Conservation (phyloP, 1,140 invertebrate genomes). For the Heliconius congener region DNA sequence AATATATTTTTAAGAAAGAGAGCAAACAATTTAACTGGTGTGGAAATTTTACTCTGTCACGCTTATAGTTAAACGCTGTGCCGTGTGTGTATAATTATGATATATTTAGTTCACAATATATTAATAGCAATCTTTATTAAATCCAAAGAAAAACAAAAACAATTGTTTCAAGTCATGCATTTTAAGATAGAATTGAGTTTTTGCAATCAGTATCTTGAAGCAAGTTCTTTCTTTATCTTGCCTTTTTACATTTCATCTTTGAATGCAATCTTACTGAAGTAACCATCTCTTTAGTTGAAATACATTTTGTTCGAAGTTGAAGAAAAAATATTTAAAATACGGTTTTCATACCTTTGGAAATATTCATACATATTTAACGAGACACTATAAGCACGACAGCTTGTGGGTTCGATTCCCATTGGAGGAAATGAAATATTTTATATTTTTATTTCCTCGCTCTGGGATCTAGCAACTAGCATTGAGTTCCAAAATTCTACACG, state of each 20-base stretch:
- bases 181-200: slow-evolving; percentile 5
- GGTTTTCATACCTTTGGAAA: background rate
- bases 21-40: too few species aligned
- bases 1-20: too few species aligned
- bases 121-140: background rate
- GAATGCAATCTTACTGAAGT: slow-evolving; percentile 5
- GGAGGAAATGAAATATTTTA: too few species aligned
- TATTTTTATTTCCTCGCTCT: too few species aligned
- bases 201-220: slow-evolving; percentile 7
- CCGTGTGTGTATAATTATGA: background rate
- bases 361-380: too few species aligned
- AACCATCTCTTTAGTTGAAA: background rate
- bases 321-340: background rate
- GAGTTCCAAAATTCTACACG: too few species aligned
- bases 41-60: too few species aligned
- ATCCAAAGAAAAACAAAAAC: background rate
- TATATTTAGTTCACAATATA: background rate
- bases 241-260: slow-evolving; percentile 9
- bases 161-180: slow-evolving; percentile 4
- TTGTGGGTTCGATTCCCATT: too few species aligned
- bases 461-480: too few species aligned
- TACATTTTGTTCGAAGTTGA: background rate
- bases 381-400: too few species aligned
- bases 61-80: background rate
- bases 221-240: slow-evolving; percentile 7